These are phyloP conservation scores for Neocloeon triangulifer DNA, from an alignment of 1,140 invertebrate genomes.

Conservation along the genomic window DNA sequence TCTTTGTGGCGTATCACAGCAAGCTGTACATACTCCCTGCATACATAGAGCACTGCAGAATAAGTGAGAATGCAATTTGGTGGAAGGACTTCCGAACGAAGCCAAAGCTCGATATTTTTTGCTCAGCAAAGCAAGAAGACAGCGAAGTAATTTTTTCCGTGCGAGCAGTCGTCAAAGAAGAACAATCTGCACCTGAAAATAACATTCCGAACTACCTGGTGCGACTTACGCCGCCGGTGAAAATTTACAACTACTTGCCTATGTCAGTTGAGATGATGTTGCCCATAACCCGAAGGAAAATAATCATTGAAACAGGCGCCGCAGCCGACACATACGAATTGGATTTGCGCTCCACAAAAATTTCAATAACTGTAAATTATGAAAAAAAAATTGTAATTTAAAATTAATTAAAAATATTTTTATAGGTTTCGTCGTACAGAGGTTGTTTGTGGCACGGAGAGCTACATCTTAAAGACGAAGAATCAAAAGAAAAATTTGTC, in stretches of 20 bases:
- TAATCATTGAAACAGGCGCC: too few relatives aligned
- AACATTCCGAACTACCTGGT: constrained; percentile 48
- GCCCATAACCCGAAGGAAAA: constrained; percentile 20
- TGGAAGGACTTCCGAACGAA: constrained; percentile 54
- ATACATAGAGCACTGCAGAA: constrained; percentile 33
- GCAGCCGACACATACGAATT: too few relatives aligned
- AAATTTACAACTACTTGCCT: constrained; percentile 53
- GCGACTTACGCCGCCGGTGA: constrained; percentile 41
- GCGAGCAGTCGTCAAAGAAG: constrained; percentile 23
- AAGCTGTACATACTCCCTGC: constrained; percentile 46
- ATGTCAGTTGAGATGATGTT: constrained; percentile 35
- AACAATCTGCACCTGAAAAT: constrained; percentile 13
- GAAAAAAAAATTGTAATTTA: too few relatives aligned
- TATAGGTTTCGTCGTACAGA: too few relatives aligned
- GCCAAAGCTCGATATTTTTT: constrained; percentile 31
- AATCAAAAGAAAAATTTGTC: too few relatives aligned
- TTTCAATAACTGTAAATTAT: too few relatives aligned
- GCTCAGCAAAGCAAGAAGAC: constrained; percentile 29
- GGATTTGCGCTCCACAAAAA: too few relatives aligned
- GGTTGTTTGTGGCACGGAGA: too few relatives aligned
- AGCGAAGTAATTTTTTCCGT: constrained; percentile 34
- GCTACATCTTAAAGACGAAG: too few relatives aligned
- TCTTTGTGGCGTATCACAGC: constrained; percentile 60
- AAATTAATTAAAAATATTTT: too few relatives aligned
- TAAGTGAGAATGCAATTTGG: constrained; percentile 45